Base-by-base conservation (phyloP, 2,797 vertebrate species). In the Malacoctenus gilli region DNA sequence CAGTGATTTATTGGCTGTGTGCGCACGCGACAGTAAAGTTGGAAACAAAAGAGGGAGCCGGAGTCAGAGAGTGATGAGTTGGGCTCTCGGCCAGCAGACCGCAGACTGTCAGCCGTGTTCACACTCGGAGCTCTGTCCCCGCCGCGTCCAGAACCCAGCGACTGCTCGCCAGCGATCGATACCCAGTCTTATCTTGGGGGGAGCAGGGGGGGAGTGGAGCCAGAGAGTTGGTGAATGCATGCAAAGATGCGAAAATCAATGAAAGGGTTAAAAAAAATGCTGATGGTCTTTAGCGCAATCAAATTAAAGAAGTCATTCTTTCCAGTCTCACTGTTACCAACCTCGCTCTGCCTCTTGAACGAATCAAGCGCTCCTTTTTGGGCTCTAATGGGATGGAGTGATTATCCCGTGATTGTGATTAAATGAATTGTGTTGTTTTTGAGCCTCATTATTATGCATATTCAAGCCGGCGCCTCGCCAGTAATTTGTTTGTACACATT, bases 161-260 rank as follows among this genome's bases (percentile, higher is more conserved):
- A n/a, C n/a, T n/a, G n/a, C n/a, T n/a, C n/a, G 38, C 68, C 79
- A 67, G 63, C 64, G 75, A 82, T 85, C 85, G 23, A 84, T 85
- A 67, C 51, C 60, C 58, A 25, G 25, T 41, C 70, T 44, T 8
- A 35, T 44, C 19, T 28, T n/a, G n/a, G n/a, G n/a, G n/a, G n/a
- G n/a, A n/a, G n/a, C n/a, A n/a, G n/a, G n/a, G n/a, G n/a, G n/a
- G n/a, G n/a, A n/a, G n/a, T n/a, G n/a, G n/a, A n/a, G n/a, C n/a
- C n/a, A n/a, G n/a, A n/a, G n/a, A n/a, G n/a, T n/a, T n/a, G n/a
- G n/a, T n/a, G n/a, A n/a, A n/a, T n/a, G n/a, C n/a, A 25, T 25
- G 23, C 23, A 25, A 8, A 25, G 23, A n/a, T n/a, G n/a, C n/a
- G n/a, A 9, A 28, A 9, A 28, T 4, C 25, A 28, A 9, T 28